Percentiles rank a stretch among this genome's conserved stretches.
Evolutionary conservation across 2,888 invertebrate genomes (phyloP).

Genomic region (Drosophila mulleri): DNA sequence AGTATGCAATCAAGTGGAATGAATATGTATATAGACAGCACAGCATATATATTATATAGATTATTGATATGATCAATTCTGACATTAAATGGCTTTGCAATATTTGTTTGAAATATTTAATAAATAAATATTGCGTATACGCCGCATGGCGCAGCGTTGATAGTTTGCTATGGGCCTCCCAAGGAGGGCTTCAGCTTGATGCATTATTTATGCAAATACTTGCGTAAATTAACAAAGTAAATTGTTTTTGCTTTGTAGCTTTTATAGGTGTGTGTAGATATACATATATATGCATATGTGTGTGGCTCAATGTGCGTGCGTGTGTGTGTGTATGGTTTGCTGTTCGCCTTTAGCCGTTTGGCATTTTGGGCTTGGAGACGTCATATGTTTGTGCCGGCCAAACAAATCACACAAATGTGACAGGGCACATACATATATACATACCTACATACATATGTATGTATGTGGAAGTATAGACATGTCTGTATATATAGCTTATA

Average conservation of each 20-base stretch:
- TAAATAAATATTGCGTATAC: slow-evolving; percentile 45
- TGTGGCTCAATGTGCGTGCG: background rate
- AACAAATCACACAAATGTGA: slow-evolving; percentile 73
- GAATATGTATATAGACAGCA: background rate
- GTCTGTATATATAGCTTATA: background rate
- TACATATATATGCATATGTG: too few species aligned
- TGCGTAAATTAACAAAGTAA: slow-evolving; percentile 75
- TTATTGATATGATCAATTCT: slow-evolving; percentile 4
- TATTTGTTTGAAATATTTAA: slow-evolving; percentile 36
- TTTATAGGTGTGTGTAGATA: slow-evolving; percentile 16
- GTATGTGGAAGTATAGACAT: background rate
- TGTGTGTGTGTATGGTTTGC: slow-evolving; percentile 43
- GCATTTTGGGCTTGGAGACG: slow-evolving; percentile 28
- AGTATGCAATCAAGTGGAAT: slow-evolving; percentile 34
- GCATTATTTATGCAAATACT: slow-evolving; percentile 74
- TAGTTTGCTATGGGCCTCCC: slow-evolving; percentile 1
- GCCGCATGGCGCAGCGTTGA: slow-evolving; percentile 19
- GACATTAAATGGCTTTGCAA: slow-evolving; percentile 9
- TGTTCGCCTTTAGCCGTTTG: slow-evolving; percentile 34
- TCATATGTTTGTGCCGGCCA: slow-evolving; percentile 69
- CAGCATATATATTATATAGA: background rate
- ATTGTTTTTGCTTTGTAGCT: slow-evolving; percentile 62
- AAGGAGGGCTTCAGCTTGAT: slow-evolving; percentile 14
- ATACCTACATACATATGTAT: background rate
- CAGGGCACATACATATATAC: slow-evolving; percentile 32